These are phyloP conservation scores for Prosapia bicincta DNA, from an alignment of 2,888 invertebrate species.

Conservation along the genomic window DNA sequence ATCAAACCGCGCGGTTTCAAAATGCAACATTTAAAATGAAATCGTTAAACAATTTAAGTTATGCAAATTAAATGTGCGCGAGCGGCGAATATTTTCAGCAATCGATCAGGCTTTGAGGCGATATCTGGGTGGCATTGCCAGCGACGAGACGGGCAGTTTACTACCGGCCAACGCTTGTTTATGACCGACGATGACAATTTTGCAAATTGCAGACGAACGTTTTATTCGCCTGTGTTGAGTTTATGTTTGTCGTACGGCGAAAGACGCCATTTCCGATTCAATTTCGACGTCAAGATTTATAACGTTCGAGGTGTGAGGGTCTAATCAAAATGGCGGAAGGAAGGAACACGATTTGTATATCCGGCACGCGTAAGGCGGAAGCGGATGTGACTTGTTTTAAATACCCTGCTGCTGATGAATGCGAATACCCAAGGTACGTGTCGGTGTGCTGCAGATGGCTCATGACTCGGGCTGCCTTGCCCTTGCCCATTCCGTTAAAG, in stretches of 20 bases:
- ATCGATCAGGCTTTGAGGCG: neutral
- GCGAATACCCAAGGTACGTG: neutral
- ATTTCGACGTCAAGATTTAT: neutral
- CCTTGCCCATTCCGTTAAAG: no score
- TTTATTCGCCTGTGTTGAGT: neutral
- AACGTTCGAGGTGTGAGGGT: neutral
- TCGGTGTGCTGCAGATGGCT: no score
- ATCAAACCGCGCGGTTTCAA: neutral
- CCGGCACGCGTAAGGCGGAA: neutral
- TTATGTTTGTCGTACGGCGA: neutral
- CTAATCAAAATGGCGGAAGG: neutral
- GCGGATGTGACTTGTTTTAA: neutral
- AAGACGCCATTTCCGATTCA: neutral
- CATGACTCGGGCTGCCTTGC: no score
- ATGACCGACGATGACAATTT: neutral
- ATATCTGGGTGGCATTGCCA: neutral
- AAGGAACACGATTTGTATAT: conserved; percentile 2
- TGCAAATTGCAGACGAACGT: neutral
- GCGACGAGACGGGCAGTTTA: neutral
- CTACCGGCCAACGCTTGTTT: neutral
- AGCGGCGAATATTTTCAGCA: neutral
- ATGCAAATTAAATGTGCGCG: neutral
- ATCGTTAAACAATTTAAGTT: neutral
- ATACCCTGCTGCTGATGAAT: neutral
- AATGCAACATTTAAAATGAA: neutral